Evolutionary conservation across 2,888 invertebrate species (phyloP).

Genomic region (Thyatira batis): DNA sequence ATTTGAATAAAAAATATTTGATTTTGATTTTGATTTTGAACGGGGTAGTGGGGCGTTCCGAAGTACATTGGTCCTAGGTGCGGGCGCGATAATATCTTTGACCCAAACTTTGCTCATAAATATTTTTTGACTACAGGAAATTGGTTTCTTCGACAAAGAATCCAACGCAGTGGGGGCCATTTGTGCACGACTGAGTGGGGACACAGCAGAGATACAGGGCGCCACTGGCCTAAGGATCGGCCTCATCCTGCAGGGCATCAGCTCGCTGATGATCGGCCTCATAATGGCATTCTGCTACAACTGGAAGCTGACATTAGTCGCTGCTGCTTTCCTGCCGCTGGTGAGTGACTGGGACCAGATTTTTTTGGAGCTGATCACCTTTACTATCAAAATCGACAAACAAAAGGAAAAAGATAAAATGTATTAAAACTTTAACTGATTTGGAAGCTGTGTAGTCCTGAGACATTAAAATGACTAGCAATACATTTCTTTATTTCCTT

Average conservation of each 20-base stretch:
- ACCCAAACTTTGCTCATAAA: background rate
- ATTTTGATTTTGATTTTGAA: too few species aligned
- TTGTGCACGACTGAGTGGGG: slow-evolving; percentile 84
- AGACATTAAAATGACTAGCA: too few species aligned
- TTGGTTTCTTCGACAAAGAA: slow-evolving; percentile 84
- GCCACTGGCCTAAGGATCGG: slow-evolving; percentile 84
- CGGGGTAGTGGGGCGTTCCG: too few species aligned
- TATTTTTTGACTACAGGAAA: slow-evolving; percentile 63
- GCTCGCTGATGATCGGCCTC: slow-evolving; percentile 82
- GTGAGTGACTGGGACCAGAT: too few species aligned
- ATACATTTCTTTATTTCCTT: background rate
- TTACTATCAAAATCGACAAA: too few species aligned
- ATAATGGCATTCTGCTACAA: slow-evolving; percentile 81
- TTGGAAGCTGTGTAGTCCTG: too few species aligned
- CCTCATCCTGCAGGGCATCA: slow-evolving; percentile 83
- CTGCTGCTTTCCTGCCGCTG: slow-evolving; percentile 82
- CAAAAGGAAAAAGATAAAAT: too few species aligned
- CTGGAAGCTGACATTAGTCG: slow-evolving; percentile 84
- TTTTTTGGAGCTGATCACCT: too few species aligned
- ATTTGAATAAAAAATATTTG: too few species aligned
- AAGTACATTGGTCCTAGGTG: too few species aligned
- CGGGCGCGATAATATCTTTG: too few species aligned
- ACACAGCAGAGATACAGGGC: slow-evolving; percentile 84
- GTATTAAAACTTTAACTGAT: too few species aligned
- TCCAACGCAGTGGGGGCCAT: slow-evolving; percentile 84